Conservation (phyloP, 1,140 invertebrate genomes). For the Octopus bimaculoides region DNA sequence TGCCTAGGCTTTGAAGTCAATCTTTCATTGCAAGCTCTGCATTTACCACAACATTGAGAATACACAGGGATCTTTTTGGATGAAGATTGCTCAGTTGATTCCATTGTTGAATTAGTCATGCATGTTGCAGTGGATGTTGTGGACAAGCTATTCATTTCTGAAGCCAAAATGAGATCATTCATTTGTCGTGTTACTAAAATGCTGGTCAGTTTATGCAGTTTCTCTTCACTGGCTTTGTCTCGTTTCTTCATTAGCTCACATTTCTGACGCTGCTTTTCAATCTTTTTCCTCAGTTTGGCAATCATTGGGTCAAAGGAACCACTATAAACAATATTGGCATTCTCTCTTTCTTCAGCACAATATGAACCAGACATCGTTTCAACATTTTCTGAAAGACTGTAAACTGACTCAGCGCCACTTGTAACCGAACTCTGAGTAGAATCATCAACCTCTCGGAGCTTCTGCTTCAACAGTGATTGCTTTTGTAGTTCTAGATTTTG, state of each 20-base stretch:
- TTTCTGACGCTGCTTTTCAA: neutral
- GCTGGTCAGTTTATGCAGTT: neutral
- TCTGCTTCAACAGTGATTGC: neutral
- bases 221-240: neutral
- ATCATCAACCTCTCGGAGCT: neutral
- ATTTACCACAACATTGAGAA: no score
- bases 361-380: no score
- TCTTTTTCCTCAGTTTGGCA: neutral
- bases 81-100: no score
- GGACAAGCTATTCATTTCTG: neutral
- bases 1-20: no score
- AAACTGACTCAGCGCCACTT: neutral
- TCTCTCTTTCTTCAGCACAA: no score
- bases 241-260: neutral
- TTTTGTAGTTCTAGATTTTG: neutral
- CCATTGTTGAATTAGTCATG: neutral
- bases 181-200: neutral
- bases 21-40: no score
- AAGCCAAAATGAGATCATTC: neutral
- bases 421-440: neutral
- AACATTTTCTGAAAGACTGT: no score
- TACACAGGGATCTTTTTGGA: no score
- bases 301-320: neutral
- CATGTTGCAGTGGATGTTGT: neutral
- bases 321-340: neutral